A percentile compares a stretch with the other conserved stretches of the same genome.
These are phyloP conservation scores for sheep (Ovis aries) DNA, from an alignment of 2,113 vertebrate genomes.

Conservation along the genomic window DNA sequence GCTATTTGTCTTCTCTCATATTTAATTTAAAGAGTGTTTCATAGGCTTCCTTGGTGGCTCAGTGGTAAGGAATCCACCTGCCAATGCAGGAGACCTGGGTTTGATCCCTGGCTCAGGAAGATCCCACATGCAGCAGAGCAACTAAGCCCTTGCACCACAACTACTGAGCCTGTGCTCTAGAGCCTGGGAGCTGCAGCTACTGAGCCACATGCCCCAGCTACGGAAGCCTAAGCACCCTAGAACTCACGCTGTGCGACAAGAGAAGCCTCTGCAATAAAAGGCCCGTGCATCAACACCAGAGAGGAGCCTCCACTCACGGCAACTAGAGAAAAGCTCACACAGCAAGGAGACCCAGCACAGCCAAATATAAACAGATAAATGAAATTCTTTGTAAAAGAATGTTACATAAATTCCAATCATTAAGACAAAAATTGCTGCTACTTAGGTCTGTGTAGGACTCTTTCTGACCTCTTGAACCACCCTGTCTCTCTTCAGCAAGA, in stretches of 20 bases:
- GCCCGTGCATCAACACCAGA: accelerated
- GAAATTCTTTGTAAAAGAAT: background rate
- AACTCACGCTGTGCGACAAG: accelerated
- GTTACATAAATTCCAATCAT: background rate
- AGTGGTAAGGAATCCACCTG: background rate
- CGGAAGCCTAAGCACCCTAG: background rate
- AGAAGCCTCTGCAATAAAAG: background rate
- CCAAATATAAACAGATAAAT: background rate
- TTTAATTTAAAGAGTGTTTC: background rate
- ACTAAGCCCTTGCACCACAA: background rate
- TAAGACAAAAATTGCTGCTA: background rate
- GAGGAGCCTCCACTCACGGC: background rate
- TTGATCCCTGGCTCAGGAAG: background rate
- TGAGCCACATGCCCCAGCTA: background rate
- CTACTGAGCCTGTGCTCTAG: background rate
- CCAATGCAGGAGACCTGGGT: background rate
- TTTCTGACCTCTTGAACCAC: background rate
- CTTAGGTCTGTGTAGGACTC: background rate
- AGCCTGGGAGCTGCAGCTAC: background rate
- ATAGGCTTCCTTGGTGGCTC: background rate
- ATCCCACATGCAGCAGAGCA: background rate
- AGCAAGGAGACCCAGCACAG: background rate
- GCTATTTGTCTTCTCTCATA: background rate
- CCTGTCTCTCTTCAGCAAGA: background rate
- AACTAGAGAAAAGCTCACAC: background rate